Percentiles rank a stretch among this genome's conserved stretches.
Evolutionary conservation across 2,113 vertebrate species (phyloP).

Genomic region (Oncorhynchus tshawytscha): DNA sequence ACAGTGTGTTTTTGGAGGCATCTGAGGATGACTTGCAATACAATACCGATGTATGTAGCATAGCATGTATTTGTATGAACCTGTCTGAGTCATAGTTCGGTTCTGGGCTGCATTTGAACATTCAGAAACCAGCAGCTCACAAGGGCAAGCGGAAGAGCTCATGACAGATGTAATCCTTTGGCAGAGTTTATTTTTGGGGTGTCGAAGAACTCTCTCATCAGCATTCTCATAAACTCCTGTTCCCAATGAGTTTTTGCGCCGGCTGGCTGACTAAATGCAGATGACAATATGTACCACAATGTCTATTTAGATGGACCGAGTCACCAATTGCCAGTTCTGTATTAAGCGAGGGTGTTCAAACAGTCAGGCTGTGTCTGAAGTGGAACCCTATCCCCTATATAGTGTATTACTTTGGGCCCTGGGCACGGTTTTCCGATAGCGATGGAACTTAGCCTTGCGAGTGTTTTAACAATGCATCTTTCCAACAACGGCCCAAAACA

Average conservation of each 20-base stretch:
- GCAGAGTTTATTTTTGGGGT: conserved; percentile 19
- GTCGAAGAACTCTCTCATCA: conserved; percentile 40
- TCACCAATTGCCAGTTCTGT: not conserved
- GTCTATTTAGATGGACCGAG: conserved; percentile 9
- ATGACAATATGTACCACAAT: conserved; percentile 43
- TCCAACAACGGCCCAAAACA: no score
- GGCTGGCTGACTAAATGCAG: conserved; percentile 62
- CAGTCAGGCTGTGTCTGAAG: conserved; percentile 52
- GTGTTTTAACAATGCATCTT: no score
- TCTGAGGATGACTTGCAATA: conserved; percentile 56
- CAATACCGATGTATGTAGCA: conserved; percentile 57
- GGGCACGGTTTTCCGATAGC: no score
- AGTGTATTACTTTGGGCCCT: no score
- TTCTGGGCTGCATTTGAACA: conserved; percentile 58
- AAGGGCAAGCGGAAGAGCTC: conserved; percentile 33
- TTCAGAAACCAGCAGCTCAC: conserved; percentile 57
- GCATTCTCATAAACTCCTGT: conserved; percentile 6
- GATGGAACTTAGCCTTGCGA: no score
- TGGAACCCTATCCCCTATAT: no score
- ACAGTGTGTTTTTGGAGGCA: conserved; percentile 38
- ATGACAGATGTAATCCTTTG: conserved; percentile 51
- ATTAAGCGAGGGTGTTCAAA: conserved; percentile 63
- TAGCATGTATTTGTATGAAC: conserved; percentile 61
- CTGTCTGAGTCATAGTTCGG: conserved; percentile 56
- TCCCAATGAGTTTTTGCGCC: conserved; percentile 41